phyloP scores from a whole-genome alignment of 2,888 invertebrate species.

The Coleophora flavipennella region DNA sequence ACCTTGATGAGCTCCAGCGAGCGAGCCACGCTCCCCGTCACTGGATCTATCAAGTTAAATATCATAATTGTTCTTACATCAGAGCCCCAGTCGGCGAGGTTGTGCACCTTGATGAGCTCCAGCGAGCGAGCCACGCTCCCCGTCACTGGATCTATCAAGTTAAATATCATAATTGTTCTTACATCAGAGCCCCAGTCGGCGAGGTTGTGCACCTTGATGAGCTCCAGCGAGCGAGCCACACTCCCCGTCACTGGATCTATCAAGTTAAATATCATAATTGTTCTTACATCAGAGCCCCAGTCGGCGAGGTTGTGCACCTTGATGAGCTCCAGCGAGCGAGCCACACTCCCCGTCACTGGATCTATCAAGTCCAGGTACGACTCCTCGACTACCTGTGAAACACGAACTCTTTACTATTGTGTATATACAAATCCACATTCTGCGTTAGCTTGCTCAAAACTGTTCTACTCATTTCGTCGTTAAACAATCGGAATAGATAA shows the following conservation, averaged over 20 bases:
- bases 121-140: slow-evolving; percentile 75
- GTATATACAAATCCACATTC: background rate
- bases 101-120: slow-evolving; percentile 78
- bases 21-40: slow-evolving; percentile 69
- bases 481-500: background rate
- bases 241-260: slow-evolving; percentile 72
- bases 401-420: background rate
- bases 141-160: slow-evolving; percentile 71
- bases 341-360: slow-evolving; percentile 68
- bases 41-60: slow-evolving; percentile 77
- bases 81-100: slow-evolving; percentile 87
- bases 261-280: too few relatives aligned
- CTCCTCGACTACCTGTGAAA: slow-evolving; percentile 78
- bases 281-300: slow-evolving; percentile 88
- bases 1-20: slow-evolving; percentile 78
- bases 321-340: slow-evolving; percentile 76
- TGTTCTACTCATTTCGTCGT: background rate
- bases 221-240: slow-evolving; percentile 72
- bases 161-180: too few relatives aligned
- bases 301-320: slow-evolving; percentile 81
- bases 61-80: too few relatives aligned
- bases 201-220: slow-evolving; percentile 81
- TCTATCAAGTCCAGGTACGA: slow-evolving; percentile 81
- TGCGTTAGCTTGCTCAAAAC: background rate
- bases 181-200: slow-evolving; percentile 90